Evolutionary conservation across 2,797 vertebrate species (phyloP).

Genomic region (Sylvilagus floridanus): DNA sequence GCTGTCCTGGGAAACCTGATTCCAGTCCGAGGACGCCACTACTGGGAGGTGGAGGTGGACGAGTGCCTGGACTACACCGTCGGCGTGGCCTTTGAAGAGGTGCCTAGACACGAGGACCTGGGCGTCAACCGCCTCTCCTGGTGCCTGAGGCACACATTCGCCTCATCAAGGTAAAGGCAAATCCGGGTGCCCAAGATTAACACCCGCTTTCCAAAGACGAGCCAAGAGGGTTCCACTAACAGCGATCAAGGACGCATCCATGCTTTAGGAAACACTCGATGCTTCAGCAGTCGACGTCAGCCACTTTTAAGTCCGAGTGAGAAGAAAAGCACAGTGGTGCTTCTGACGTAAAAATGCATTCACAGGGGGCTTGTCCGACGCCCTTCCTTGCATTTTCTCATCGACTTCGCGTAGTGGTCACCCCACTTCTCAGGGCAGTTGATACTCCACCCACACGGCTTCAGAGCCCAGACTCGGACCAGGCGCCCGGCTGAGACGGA

Average conservation of each 20-base stretch:
- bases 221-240: neutral
- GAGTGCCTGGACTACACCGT: constrained; percentile 91
- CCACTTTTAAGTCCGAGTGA: neutral
- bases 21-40: constrained; percentile 92
- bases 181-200: no score
- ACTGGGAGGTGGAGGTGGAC: constrained; percentile 95
- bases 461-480: neutral
- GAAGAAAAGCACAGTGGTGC: neutral
- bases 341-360: neutral
- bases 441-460: neutral
- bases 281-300: neutral
- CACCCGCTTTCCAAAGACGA: neutral
- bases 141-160: constrained; percentile 95
- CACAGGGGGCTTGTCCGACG: neutral
- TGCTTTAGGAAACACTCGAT: neutral
- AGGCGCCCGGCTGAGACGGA: neutral
- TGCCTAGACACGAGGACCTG: constrained; percentile 91
- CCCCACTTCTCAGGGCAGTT: neutral
- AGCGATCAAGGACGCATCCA: neutral
- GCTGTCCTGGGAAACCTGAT: constrained; percentile 94
- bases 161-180: constrained; percentile 91
- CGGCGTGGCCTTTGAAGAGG: constrained; percentile 93
- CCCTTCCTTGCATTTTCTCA: rapidly evolving
- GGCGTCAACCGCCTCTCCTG: constrained; percentile 93
- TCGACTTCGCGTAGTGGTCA: neutral